Conservation (phyloP, 2,797 vertebrate genomes). For the Natrix natrix region DNA sequence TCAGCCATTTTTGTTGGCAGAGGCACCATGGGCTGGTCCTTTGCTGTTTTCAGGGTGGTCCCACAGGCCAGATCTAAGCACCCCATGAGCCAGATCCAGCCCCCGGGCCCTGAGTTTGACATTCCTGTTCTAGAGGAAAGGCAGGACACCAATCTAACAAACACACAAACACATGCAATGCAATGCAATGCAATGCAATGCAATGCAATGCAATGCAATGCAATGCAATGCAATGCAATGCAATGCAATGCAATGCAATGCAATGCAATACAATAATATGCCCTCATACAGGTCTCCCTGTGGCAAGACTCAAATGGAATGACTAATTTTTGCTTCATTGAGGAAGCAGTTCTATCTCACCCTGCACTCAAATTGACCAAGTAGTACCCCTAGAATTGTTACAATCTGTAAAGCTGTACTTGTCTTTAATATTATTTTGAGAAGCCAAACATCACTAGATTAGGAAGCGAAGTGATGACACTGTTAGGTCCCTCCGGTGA, state of each 20-base stretch:
- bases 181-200: not conserved
- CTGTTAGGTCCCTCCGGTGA: not conserved
- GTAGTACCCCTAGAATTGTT: not conserved
- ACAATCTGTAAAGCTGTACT: not conserved
- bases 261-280: not conserved
- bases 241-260: not conserved
- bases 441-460: not conserved
- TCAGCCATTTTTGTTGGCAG: no score
- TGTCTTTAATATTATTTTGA: not conserved
- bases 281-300: not conserved
- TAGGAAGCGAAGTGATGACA: not conserved
- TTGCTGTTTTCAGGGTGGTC: no score
- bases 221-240: not conserved
- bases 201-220: no score
- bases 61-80: no score
- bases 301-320: not conserved
- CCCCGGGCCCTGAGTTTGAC: not conserved
- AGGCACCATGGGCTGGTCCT: no score
- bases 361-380: not conserved
- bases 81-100: no score
- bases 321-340: not conserved
- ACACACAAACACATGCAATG: not conserved
- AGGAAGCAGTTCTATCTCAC: not conserved
- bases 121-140: not conserved
- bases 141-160: not conserved